phyloP scores from a whole-genome alignment of 1,140 invertebrate genomes.

The Zaprionus capensis region DNA sequence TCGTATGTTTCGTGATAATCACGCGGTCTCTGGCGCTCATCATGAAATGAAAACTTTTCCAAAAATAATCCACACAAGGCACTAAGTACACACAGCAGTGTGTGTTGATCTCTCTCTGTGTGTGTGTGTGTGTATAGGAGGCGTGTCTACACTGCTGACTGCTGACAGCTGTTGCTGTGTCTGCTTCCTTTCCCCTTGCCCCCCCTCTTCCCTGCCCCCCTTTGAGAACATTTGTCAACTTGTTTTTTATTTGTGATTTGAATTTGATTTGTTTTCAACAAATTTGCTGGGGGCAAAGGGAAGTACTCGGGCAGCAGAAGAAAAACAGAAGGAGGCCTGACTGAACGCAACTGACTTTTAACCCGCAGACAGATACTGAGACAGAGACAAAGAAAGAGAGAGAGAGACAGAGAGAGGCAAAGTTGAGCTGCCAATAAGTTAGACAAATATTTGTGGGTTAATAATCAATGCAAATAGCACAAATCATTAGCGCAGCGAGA shows the following conservation, averaged over 20 bases:
- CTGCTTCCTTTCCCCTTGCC: neutral
- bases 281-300: conserved; percentile 21
- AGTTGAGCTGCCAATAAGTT: conserved; percentile 8
- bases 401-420: neutral
- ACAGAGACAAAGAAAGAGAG: neutral
- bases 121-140: conserved; percentile 18
- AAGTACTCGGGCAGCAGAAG: no score
- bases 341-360: no score
- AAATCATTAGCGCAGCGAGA: conserved; percentile 6
- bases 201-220: neutral
- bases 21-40: conserved; percentile 55
- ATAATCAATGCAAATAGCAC: neutral
- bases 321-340: no score
- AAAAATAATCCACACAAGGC: conserved; percentile 59
- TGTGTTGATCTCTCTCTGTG: neutral
- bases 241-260: conserved; percentile 41
- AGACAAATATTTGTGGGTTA: conserved; percentile 13
- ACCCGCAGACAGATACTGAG: neutral
- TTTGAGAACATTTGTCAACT: conserved; percentile 41
- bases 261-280: conserved; percentile 30
- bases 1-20: conserved; percentile 52
- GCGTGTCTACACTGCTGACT: conserved; percentile 29
- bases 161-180: conserved; percentile 35
- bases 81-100: conserved; percentile 11
- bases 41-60: conserved; percentile 52